A percentile compares a stretch with the other conserved stretches of the same genome.
phyloP scores from a whole-genome alignment of 1,140 invertebrate species.

The Drosophila quadrilineata region DNA sequence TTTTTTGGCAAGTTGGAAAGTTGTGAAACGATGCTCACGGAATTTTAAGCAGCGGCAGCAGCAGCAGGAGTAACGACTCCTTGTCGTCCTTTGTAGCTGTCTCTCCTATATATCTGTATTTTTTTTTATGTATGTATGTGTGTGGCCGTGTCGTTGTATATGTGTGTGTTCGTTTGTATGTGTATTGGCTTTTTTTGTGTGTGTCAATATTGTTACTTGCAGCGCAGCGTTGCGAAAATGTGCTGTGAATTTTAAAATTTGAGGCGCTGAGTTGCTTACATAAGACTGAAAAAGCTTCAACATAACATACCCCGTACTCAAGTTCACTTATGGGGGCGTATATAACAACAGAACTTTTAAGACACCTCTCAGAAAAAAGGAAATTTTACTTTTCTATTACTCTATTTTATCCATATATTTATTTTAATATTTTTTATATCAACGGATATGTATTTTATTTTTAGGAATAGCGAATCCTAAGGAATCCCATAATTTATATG shows the following conservation, averaged over 20 bases:
- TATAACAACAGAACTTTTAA: too few species aligned
- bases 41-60: constrained; percentile 73
- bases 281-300: constrained; percentile 43
- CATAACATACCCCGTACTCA: neutral
- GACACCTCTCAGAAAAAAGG: too few species aligned
- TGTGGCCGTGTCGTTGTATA: neutral
- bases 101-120: neutral
- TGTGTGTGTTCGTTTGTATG: neutral
- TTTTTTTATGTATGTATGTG: neutral
- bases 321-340: neutral
- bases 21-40: constrained; percentile 81
- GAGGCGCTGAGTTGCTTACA: constrained; percentile 52
- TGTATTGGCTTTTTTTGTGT: constrained; percentile 24
- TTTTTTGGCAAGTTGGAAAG: constrained; percentile 80
- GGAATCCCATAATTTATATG: too few species aligned
- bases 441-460: too few species aligned
- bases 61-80: constrained; percentile 43
- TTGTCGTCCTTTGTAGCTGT: constrained; percentile 14
- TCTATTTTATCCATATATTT: too few species aligned
- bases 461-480: too few species aligned
- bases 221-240: constrained; percentile 63
- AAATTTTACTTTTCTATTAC: too few species aligned
- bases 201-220: constrained; percentile 72
- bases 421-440: too few species aligned
- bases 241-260: constrained; percentile 76